Evolutionary conservation across 2,797 vertebrate species (phyloP).

Genomic region (Cebuella pygmaea): DNA sequence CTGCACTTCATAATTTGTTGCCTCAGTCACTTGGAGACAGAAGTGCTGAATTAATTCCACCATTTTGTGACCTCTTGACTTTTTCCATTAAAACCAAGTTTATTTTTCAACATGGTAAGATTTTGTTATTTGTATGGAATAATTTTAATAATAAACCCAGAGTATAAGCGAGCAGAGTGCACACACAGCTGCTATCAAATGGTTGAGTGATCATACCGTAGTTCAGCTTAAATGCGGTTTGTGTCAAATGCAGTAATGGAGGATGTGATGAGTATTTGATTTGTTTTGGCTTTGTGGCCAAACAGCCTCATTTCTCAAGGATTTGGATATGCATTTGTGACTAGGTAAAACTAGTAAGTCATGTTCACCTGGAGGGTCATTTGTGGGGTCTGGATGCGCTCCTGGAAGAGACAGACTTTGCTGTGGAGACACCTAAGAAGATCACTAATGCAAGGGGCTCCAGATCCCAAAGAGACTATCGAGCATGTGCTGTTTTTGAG

Average conservation of each 20-base stretch:
- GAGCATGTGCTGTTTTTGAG: not conserved
- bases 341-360: slow-evolving; percentile 27
- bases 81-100: slow-evolving; percentile 73
- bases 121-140: slow-evolving; percentile 62
- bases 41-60: slow-evolving; percentile 64
- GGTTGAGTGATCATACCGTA: slow-evolving; percentile 47
- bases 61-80: slow-evolving; percentile 71
- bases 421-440: not conserved
- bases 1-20: slow-evolving; percentile 68
- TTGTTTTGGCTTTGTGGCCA: slow-evolving; percentile 68
- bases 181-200: slow-evolving; percentile 58
- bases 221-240: slow-evolving; percentile 62
- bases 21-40: slow-evolving; percentile 50
- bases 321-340: slow-evolving; percentile 7
- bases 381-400: not conserved
- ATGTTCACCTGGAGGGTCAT: not conserved
- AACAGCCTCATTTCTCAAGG: slow-evolving; percentile 57
- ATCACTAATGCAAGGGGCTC: not conserved
- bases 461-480: not conserved
- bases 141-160: slow-evolving; percentile 61
- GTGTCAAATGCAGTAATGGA: slow-evolving; percentile 71
- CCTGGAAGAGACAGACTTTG: not conserved
- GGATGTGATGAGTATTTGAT: slow-evolving; percentile 65
- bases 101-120: slow-evolving; percentile 68
- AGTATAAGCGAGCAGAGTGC: slow-evolving; percentile 43